Evolutionary conservation across 2,888 invertebrate genomes (phyloP).

Genomic region (Molorchus minor): DNA sequence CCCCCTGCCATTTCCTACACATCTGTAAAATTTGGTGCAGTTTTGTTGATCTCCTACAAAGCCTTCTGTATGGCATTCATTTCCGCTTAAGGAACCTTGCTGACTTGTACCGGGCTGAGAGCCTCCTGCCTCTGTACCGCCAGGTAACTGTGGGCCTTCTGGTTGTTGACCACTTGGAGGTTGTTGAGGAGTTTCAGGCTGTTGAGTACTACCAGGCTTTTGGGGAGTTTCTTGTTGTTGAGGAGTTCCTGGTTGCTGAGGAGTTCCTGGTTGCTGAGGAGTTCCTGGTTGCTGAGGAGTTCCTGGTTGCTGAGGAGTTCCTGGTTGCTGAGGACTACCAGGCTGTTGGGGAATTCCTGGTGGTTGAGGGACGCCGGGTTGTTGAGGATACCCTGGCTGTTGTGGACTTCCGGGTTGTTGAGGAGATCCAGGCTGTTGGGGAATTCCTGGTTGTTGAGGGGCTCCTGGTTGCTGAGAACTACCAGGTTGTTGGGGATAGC

Average conservation of each 20-base stretch:
- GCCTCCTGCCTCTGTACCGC: constrained; percentile 15
- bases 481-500: constrained; percentile 13
- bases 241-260: constrained; percentile 14
- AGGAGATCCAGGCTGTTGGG: constrained; percentile 43
- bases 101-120: constrained; percentile 27
- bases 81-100: constrained; percentile 32
- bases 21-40: constrained; percentile 71
- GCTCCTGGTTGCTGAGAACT: constrained; percentile 15
- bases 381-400: not conserved
- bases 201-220: constrained; percentile 27
- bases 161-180: constrained; percentile 27
- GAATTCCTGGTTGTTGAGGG: constrained; percentile 26
- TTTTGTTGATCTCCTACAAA: constrained; percentile 74
- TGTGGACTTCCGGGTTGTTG: constrained; percentile 31
- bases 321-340: constrained; percentile 68
- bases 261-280: constrained; percentile 30
- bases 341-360: constrained; percentile 26
- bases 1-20: constrained; percentile 49
- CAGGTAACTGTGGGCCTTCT: constrained; percentile 22
- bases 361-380: constrained; percentile 31
- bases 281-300: constrained; percentile 53
- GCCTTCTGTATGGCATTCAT: constrained; percentile 70
- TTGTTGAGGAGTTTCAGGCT: constrained; percentile 15
- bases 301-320: constrained; percentile 28
- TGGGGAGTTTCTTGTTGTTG: constrained; percentile 10